Base-by-base conservation (phyloP, 64 coral and sea anemone species). In the Dendronephthya gigantea region DNA sequence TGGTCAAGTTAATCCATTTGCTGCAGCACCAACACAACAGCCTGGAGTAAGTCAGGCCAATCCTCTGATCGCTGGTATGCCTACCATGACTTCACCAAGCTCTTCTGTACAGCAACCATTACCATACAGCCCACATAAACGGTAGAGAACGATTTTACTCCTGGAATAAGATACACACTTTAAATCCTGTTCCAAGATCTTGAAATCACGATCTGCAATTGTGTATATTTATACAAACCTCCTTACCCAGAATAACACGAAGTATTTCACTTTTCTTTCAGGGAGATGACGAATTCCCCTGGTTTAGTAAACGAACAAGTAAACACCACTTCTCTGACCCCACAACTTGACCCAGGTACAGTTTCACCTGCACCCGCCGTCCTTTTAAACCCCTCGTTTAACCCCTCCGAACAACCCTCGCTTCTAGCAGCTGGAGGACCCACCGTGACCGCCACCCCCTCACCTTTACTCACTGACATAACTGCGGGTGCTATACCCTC, bases 401-500 rank as follows among this genome's bases (percentile, higher is more conserved):
- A 30, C 52, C 55, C 27, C 47, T 43, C 38, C 16, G 32, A 79
- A 17, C 72, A 79, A 34, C 32, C 30, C 32, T 36, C 32, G 1
- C 72, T 39, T 28, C 15, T 35, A 12, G 29, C 36, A 34, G 19
- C 72, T 14, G 36, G 88, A 39, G 69, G 48, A 15, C 27, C 82
- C 17, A 98, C 92, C 16, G 84, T 98, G 50, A 98, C 90, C 15
- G 90, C 95, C 3, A 98, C 83, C 6, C 87, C 95, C 35, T 16
- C 95, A 39, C 95, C 92, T 0, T 69, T 98, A 49, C 49, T 93
- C 33, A 89, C 79, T 0, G 95, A 98, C 52, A 98, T 98, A 48
- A 98, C 95, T 11, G 92, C 87, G 1, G 95, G 95, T 9, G 95
- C 95, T 34, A 98, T 68, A 12, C 95, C 94, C 28, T 79, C 72